phyloP scores from a whole-genome alignment of 2,888 invertebrate genomes.

The Heteromurus nitidus region DNA sequence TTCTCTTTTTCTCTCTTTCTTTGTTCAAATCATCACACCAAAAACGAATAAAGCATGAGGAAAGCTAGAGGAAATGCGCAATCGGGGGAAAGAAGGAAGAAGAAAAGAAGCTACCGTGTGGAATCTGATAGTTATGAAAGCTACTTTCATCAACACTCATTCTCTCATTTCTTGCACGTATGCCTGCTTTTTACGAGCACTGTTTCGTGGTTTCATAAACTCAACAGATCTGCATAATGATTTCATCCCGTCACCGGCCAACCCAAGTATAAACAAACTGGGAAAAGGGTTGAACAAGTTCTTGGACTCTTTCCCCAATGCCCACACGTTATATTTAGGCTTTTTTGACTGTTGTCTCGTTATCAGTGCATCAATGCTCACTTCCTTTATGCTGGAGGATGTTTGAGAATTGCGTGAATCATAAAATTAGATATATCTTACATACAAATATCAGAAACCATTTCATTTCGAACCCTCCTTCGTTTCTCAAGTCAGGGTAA shows the following conservation, averaged over 20 bases:
- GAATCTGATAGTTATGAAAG: slow-evolving; percentile 62
- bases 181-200: slow-evolving; percentile 72
- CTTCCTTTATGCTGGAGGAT: too few species aligned
- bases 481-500: too few species aligned
- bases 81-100: slow-evolving; percentile 7
- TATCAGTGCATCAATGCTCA: too few species aligned
- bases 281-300: too few species aligned
- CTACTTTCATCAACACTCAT: slow-evolving; percentile 71
- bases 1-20: slow-evolving; percentile 41
- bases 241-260: slow-evolving; percentile 22
- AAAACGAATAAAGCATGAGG: not conserved
- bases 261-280: too few species aligned
- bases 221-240: slow-evolving; percentile 70
- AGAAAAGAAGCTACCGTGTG: slow-evolving; percentile 6
- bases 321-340: too few species aligned
- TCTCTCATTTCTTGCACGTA: slow-evolving; percentile 25
- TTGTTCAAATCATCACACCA: not conserved
- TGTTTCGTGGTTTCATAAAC: slow-evolving; percentile 73
- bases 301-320: too few species aligned
- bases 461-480: too few species aligned
- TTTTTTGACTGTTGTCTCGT: too few species aligned
- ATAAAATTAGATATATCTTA: too few species aligned
- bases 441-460: too few species aligned
- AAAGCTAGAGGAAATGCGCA: not conserved
- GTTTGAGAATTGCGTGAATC: too few species aligned